Evolutionary conservation across 2,113 vertebrate species (phyloP), one percentile per base, ranked within the genome.

Genomic region (Sardina pilchardus): DNA sequence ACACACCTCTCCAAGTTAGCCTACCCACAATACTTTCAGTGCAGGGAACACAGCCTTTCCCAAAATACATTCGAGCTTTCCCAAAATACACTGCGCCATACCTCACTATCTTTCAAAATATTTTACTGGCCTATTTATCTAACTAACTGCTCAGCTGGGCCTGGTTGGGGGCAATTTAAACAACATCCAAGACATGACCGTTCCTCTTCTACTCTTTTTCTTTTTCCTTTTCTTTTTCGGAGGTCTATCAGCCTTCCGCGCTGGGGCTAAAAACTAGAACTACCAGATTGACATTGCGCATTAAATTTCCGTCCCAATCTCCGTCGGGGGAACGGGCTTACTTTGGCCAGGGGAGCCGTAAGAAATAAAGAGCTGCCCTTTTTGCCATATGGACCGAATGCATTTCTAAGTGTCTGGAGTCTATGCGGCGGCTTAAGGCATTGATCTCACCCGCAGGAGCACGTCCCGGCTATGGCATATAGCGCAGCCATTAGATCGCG

Each of bases 301-400:
- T 78, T 78, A 36, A 78, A 78, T 78, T 34, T 34, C 14, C 30
- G 34, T 34, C 71, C 3, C 10, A 17, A 36, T 78, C 26, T 78
- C 0, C 30, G 34, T 36, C 71, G 16, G 10, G 71, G 30, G 34
- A 78, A 1, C 0, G 30, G 30, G 71, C 71, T 78, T 78, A 36
- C 34, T 78, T 78, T 17, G 71, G 71, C 30, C 71, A 17, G 3
- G 71, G 71, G 71, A 78, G 21, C 71, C 71, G 17, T 78, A 78
- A 78, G 30, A 78, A 78, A 78, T 78, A 78, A 78, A 78, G 71
- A 78, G 71, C 71, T 78, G 34, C 71, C 30, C 71, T 78, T 78
- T 78, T 17, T 34, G 71, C 71, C 71, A 78, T 78, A 78, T 78
- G 71, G 71, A 34, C 71, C 14, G 14, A 78, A 16, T 78, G 71